Evolutionary conservation across 2,888 invertebrate species (phyloP).

Genomic region (Eudasyphora cyanicolor): DNA sequence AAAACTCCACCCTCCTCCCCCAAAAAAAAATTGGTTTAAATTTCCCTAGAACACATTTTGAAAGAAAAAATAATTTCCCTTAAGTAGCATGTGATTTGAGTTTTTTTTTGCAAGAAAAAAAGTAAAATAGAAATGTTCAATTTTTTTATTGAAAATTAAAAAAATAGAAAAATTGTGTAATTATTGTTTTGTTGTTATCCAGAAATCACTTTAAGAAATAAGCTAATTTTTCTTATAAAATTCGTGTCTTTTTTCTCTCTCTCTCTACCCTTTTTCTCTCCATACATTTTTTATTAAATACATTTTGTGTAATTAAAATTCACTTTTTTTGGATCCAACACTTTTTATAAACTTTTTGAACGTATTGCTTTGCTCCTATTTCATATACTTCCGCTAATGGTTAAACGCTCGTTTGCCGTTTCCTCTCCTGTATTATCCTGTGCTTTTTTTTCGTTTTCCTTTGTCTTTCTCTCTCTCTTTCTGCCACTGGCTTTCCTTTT

Average conservation of each 20-base stretch:
- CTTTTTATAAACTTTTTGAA: neutral
- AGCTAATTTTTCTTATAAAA: neutral
- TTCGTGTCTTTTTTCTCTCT: constrained; percentile 1
- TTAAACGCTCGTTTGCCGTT: neutral
- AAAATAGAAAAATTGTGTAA: neutral
- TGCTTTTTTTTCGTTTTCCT: constrained; percentile 25
- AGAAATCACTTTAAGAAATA: neutral
- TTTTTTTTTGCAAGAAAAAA: neutral
- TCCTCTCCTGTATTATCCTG: constrained; percentile 35
- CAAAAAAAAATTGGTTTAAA: neutral
- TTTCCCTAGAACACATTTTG: neutral
- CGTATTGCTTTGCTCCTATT: constrained; percentile 9
- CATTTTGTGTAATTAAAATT: neutral
- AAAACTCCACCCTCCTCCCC: neutral
- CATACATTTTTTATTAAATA: neutral
- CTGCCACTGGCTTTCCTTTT: constrained; percentile 49
- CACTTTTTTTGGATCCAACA: neutral
- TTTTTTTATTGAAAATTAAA: neutral
- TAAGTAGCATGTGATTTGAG: no score
- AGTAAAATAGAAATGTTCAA: neutral
- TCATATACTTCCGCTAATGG: neutral
- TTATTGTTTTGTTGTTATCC: neutral
- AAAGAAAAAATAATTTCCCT: no score
- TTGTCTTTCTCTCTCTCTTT: constrained; percentile 10
- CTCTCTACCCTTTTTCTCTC: neutral